Base-by-base conservation (phyloP, 2,113 vertebrate genomes). In the Vulpes lagopus region DNA sequence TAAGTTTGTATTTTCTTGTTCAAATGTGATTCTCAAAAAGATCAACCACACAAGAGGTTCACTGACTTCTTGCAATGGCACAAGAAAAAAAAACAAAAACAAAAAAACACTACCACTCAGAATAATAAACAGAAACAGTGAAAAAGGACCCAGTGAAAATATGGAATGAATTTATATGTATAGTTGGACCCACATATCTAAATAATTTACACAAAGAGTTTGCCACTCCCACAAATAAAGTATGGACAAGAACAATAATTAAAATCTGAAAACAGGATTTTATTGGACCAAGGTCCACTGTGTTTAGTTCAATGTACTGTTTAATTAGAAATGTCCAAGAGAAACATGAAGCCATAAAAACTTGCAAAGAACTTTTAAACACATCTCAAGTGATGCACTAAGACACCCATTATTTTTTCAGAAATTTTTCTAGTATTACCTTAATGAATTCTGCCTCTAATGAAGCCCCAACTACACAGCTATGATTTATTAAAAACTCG, bases 21-120 rank as follows among this genome's bases (percentile, higher is more conserved):
- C 65, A 95, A 83, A 69, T 35, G 17, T 23, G 74, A 82, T 55
- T 84, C 59, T 88, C 73, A 93, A 94, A 96, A 94, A 83, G 10
- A 60, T 35, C 22, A 96, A 43, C 20, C 8, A 27, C 32, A 25
- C 76, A 88, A 94, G 15, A 79, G 20, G 60, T 59, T 78, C 64
- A 76, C 0, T 94, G 30, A 73, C 20, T 73, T 73, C 35, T 38
- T 73, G 35, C 38, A 35, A 76, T 76, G 43, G 71, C 30, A 74
- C n/a, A 25, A 3, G 30, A 74, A 89, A 74, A 74, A 11, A 16
- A 38, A 53, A 69, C 62, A 82, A 14, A 64, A 27, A 81, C 12
- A 30, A 9, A 69, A 10, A 43, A 74, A 53, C 30, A 81, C 25
- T 55, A 90, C 32, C 51, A 87, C 19, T 88, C 76, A 69, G 25